These are phyloP conservation scores for Ptychodera flava DNA, from an alignment of 35 echinoderm and acorn worm genomes.

Conservation along the genomic window DNA sequence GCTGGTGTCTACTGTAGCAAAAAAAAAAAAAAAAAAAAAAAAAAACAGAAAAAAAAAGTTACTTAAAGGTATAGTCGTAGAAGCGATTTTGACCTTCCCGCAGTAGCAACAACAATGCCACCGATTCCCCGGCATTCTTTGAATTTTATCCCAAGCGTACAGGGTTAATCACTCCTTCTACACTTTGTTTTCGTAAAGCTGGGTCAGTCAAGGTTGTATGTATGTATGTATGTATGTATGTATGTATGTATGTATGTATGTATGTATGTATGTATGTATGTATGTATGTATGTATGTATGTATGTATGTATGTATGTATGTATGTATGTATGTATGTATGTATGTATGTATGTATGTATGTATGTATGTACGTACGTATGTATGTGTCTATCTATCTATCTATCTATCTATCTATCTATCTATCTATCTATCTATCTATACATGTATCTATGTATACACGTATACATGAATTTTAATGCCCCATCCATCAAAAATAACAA, in stretches of 20 bases:
- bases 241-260: background rate
- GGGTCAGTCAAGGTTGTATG: too few species aligned
- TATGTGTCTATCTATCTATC: background rate
- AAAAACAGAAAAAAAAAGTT: too few species aligned
- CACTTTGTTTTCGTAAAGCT: too few species aligned
- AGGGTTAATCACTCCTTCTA: too few species aligned
- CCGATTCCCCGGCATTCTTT: too few species aligned
- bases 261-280: background rate
- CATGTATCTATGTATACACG: background rate
- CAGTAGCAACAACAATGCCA: too few species aligned
- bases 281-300: background rate
- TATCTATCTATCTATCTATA: background rate
- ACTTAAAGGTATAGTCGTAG: too few species aligned
- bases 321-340: slow-evolving; percentile 2
- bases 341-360: slow-evolving; percentile 2
- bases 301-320: slow-evolving; percentile 2
- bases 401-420: background rate
- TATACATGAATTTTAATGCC: background rate
- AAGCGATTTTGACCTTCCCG: too few species aligned
- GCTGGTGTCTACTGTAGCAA: too few species aligned
- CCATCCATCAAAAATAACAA: too few species aligned
- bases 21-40: too few species aligned
- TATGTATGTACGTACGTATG: background rate
- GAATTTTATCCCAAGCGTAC: too few species aligned
- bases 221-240: background rate